Evolutionary conservation across 2,888 invertebrate species (phyloP).

Genomic region (Yponomeuta evonymella): DNA sequence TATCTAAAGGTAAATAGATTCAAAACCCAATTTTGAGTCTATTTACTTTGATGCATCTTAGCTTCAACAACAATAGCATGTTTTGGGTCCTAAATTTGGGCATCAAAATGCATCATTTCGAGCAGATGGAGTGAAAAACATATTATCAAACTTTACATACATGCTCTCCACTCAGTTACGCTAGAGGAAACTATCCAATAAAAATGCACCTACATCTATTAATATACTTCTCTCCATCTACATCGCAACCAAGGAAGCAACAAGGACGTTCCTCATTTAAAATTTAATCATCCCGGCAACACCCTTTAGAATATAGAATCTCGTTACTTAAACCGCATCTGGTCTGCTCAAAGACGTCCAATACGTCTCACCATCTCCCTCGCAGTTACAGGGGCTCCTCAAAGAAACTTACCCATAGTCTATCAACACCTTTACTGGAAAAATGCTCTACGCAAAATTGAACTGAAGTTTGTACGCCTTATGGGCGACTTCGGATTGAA

Average conservation of each 20-base stretch:
- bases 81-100: no score
- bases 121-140: no score
- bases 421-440: slow-evolving; percentile 25
- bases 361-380: slow-evolving; percentile 43
- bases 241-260: neutral
- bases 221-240: neutral
- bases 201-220: neutral
- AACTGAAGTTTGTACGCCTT: neutral
- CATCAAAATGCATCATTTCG: no score
- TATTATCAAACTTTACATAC: no score
- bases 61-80: no score
- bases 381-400: slow-evolving; percentile 34
- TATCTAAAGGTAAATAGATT: no score
- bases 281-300: slow-evolving; percentile 31
- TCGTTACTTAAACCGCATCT: slow-evolving; percentile 60
- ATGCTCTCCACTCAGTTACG: no score
- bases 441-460: neutral
- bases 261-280: slow-evolving; percentile 18
- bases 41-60: no score
- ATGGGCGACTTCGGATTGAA: slow-evolving; percentile 26
- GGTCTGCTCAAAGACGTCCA: slow-evolving; percentile 41
- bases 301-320: slow-evolving; percentile 41
- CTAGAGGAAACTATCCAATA: neutral
- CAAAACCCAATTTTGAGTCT: no score
- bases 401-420: slow-evolving; percentile 44